Evolutionary conservation across 2,888 invertebrate genomes (phyloP), one percentile per base, ranked within the genome.

Genomic region (Belgica antarctica): DNA sequence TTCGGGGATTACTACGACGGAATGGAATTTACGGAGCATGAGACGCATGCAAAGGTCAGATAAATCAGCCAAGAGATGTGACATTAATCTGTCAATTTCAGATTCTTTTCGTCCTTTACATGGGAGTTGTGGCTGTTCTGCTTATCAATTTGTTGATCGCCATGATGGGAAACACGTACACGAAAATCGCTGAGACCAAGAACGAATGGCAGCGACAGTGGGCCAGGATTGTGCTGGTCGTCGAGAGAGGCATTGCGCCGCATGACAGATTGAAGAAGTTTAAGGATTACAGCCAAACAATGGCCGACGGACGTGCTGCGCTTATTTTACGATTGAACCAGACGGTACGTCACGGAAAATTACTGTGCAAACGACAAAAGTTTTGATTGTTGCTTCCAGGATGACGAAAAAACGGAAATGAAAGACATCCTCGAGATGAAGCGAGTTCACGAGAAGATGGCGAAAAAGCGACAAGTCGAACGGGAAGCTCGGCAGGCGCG

Each of bases 151-250:
- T 98, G 94, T 83, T 98, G 80, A 98, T 98, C 76, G 97, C 97
- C 73, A 98, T 98, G 97, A 98, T 98, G 98, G 98, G 97, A 0
- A 97, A 97, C 80, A 98, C 98, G 1, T 99, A 98, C 78, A 95
- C 96, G 79, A 94, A 96, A 82, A 96, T 98, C 74, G 95, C 95
- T 0, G 95, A 96, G 81, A 96, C 96, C 0, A 86, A 94, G 74
- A 97, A 97, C 78, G 97, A 98, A 80, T 98, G 97, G 96, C 96
- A 97, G 80, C 82, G 98, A 76, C 85, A 97, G 87, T 98, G 97
- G 97, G 98, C 98, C 0, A 84, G 97, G 73, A 98, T 98, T 72
- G 97, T 98, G 34, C 82, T 98, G 72, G 96, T 98, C 36, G 94
- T 98, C 22, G 98, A 99, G 79, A 84, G 98, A 78, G 96, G 96